phyloP scores from a whole-genome alignment of 2,888 invertebrate species.

The Augiades crinisus region DNA sequence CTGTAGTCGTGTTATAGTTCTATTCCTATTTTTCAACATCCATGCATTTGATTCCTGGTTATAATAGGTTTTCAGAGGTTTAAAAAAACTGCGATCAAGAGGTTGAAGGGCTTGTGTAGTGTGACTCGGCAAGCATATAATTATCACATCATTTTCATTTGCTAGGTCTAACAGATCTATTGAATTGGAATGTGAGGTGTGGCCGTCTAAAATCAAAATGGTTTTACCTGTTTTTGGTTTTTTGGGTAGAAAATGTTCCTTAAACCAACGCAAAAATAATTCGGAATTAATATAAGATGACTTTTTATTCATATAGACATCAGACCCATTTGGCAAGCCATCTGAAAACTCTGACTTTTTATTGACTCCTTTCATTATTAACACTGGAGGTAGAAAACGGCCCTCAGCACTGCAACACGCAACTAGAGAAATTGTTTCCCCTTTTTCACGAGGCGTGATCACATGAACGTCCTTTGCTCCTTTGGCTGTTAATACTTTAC shows the following conservation, averaged over 20 bases:
- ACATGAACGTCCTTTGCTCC: slow-evolving; percentile 42
- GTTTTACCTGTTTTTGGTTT: too few relatives aligned
- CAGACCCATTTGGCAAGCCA: slow-evolving; percentile 37
- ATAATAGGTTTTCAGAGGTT: too few relatives aligned
- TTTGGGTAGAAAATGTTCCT: too few relatives aligned
- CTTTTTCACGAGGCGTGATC: slow-evolving; percentile 40
- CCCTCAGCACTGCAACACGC: slow-evolving; percentile 24
- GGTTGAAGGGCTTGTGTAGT: too few relatives aligned
- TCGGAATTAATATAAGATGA: neutral
- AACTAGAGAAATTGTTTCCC: slow-evolving; percentile 22
- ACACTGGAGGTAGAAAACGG: slow-evolving; percentile 33
- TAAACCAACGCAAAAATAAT: too few relatives aligned
- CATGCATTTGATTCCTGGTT: too few relatives aligned
- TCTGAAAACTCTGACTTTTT: slow-evolving; percentile 36
- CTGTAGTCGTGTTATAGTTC: neutral
- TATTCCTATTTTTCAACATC: neutral
- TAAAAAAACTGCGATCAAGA: too few relatives aligned
- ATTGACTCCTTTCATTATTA: slow-evolving; percentile 27
- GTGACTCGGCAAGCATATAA: too few relatives aligned
- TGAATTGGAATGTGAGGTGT: too few relatives aligned
- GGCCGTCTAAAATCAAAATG: too few relatives aligned
- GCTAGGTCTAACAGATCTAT: too few relatives aligned
- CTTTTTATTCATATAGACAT: neutral
- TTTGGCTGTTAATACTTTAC: slow-evolving; percentile 46
- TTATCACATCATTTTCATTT: too few relatives aligned